Evolutionary conservation across 64 coral and sea anemone genomes (phyloP).

Genomic region (Catalaphyllia jardinei): DNA sequence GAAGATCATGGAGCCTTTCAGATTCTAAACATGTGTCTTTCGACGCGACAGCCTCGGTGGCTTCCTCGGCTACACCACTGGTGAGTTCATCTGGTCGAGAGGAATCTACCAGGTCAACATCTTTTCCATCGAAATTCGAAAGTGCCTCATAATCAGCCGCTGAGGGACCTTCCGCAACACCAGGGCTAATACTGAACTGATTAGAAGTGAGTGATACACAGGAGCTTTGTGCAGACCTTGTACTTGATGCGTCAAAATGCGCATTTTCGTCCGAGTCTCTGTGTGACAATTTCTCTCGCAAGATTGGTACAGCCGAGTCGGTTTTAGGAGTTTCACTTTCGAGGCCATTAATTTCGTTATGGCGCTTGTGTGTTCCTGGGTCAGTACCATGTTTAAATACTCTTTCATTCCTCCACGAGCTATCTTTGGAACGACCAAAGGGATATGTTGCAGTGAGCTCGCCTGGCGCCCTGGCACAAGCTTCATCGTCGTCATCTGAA

Average conservation of each 20-base stretch:
- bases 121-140: not conserved
- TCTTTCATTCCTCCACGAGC: not conserved
- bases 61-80: not conserved
- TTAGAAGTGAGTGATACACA: not conserved
- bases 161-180: not conserved
- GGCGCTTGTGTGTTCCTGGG: not conserved
- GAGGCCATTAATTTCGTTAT: not conserved
- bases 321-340: not conserved
- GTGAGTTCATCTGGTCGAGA: not conserved
- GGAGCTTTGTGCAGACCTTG: not conserved
- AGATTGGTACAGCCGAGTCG: not conserved
- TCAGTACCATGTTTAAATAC: constrained; percentile 29
- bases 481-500: constrained; percentile 45
- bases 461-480: not conserved
- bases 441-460: not conserved
- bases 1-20: not conserved
- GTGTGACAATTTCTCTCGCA: not conserved
- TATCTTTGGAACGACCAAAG: not conserved
- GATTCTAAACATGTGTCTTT: not conserved
- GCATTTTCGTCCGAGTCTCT: not conserved
- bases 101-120: not conserved
- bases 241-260: not conserved
- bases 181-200: not conserved
- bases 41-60: not conserved
- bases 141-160: not conserved